Evolutionary conservation across 2,888 invertebrate genomes (phyloP).

Genomic region (Cephus sareptanus): DNA sequence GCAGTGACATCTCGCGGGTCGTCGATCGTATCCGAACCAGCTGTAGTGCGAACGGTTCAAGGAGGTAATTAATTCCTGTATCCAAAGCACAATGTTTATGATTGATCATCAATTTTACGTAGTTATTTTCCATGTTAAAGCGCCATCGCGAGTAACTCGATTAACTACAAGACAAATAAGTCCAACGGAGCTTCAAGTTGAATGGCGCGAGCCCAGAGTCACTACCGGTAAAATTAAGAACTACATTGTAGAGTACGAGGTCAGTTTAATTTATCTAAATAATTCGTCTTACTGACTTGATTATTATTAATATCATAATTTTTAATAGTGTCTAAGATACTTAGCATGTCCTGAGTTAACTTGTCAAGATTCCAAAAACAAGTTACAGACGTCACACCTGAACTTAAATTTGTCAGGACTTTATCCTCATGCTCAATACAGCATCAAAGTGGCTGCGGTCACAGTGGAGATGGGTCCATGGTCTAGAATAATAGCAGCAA

Average conservation of each 20-base stretch:
- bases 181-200: slow-evolving; percentile 26
- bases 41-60: slow-evolving; percentile 24
- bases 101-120: not conserved
- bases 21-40: slow-evolving; percentile 24
- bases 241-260: slow-evolving; percentile 28
- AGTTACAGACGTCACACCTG: slow-evolving; percentile 26
- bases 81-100: not conserved
- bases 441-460: slow-evolving; percentile 31
- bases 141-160: slow-evolving; percentile 26
- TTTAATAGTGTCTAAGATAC: slow-evolving; percentile 33
- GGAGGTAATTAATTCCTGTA: slow-evolving; percentile 22
- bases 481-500: slow-evolving; percentile 27
- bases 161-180: slow-evolving; percentile 20
- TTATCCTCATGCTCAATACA: slow-evolving; percentile 35
- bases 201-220: slow-evolving; percentile 27
- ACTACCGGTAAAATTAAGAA: slow-evolving; percentile 27
- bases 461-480: slow-evolving; percentile 32
- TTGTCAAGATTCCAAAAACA: slow-evolving; percentile 29
- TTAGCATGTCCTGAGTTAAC: slow-evolving; percentile 28
- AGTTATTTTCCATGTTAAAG: slow-evolving; percentile 17
- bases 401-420: slow-evolving; percentile 28
- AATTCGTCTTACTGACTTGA: not conserved
- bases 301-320: slow-evolving; percentile 1
- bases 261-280: slow-evolving; percentile 13
- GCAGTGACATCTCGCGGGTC: slow-evolving; percentile 30